Base-by-base conservation (phyloP, 2,888 invertebrate genomes). In the Limnephilus lunatus region DNA sequence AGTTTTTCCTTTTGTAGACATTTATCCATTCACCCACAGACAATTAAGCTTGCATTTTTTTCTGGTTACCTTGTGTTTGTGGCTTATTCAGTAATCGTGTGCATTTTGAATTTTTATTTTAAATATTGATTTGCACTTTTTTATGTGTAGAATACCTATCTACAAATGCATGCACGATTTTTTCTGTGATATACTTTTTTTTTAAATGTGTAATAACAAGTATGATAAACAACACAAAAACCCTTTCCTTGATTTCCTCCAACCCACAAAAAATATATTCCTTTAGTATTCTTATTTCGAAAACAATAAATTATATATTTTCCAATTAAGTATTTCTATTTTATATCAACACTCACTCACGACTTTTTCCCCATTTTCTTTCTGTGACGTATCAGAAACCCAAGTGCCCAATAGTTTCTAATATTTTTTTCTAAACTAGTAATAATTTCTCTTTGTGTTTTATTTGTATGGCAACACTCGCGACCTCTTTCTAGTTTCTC, bases 401-500 rank as follows among this genome's bases (percentile, higher is more conserved):
- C 68, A 19, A 19, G 53, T 53, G 25, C 19, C 53, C 14, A 68
- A 39, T 68, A 68, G 25, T 68, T 68, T 9, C 68, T 9, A 68
- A n/a, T 68, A 25, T 68, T 15, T 68, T 68, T 68, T 68, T 68
- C 68, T 5, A 68, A 68, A 68, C 5, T 19, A 25, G n/a, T n/a
- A n/a, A n/a, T 11, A 39, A 11, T n/a, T 68, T 19, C n/a, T 68
- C 9, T 68, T 68, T 83, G 9, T 83, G 83, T 83, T 25, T 83
- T 83, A 35, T 32, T 35, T 35, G 19, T 48, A 85, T 85, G 44
- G 85, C 85, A 85, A 85, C 44, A 48, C 44, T 86, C 88, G 30
- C 80, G 88, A 89, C 81, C 80, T 48, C 31, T 86, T 48, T 30
- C 48, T 32, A 35, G 31, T 89, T 89, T 81, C 39, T 80, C 39